Base-by-base conservation (phyloP, 1,140 invertebrate species). In the Lordiphosa collinella region DNA sequence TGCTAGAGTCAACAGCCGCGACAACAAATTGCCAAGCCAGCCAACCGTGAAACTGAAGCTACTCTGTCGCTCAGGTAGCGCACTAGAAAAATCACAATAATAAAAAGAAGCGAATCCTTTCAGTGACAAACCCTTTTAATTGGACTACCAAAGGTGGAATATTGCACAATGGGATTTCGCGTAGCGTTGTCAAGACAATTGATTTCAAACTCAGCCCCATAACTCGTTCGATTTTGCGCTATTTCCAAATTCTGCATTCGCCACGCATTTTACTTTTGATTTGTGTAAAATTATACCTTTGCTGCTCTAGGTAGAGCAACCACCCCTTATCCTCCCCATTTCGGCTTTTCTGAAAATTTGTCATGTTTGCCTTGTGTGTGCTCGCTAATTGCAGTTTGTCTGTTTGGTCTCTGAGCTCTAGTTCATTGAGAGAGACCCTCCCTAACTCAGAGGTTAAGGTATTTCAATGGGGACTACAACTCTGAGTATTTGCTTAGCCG, bases 121-220 rank as follows among this genome's bases (percentile, higher is more conserved):
- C 41, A 25, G 22, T 41, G 14, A 29, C 47, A 68, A 47, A 49
- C 63, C 62, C 51, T 59, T 57, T 84, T 84, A 82, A 82, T 85
- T 85, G 79, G 72, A 69, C 59, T 48, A 82, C 56, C 78, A 82
- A 75, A 13, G 11, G 16, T 41, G 16, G 35, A 16, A 65, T 52
- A 58, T 46, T 60, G 41, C 47, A 69, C 61, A 82, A 71, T 55
- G 36, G 25, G 40, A 65, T 60, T 58, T 41, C 9, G 40, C 16
- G 65, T 76, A 65, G n/a, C 61, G 65, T 79, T 79, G 70, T 32
- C 76, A 80, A 67, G 76, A 82, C 76, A 80, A 82, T 82, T 67
- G 70, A 82, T 82, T 66, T 69, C 38, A 13, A 29, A 8, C 25
- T 41, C 53, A 56, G 46, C 38, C 32, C 32, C 41, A 64, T 54